Evolutionary conservation across 2,888 invertebrate genomes (phyloP), one percentile per base, ranked within the genome.

Genomic region (Cheilosia scutellata): DNA sequence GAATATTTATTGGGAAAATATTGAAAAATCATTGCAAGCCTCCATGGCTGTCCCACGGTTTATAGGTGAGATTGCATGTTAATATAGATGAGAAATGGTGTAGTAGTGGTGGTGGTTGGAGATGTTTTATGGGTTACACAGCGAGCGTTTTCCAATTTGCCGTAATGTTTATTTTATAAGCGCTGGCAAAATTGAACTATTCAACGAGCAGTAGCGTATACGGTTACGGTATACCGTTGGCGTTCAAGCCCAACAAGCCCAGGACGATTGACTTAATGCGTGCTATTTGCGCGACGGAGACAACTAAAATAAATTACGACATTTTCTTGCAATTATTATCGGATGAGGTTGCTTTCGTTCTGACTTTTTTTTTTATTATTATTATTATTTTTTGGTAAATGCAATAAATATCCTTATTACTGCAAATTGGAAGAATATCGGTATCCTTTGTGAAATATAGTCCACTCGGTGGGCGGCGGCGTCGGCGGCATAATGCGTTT

Each of bases 1-100:
- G 88, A 84, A 88, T 88, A 88, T 88, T 88, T 88, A 88, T 88
- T 87, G 88, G 79, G 66, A 72, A 88, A 88, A 88, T 88, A 88
- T 88, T 88, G 88, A 88, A 88, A 87, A 88, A 87, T 88, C 88
- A 88, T 88, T 87, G 88, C 68, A 57, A 63, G 72, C 42, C 9
- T n/a, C 53, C n/a, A 42, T 25, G 51, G 40, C 13, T 33, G 5
- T 9, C 42, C 27, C 40, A 16, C 25, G 33, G 47, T 70, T 76
- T 83, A 74, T 75, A 79, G 84, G 80, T 80, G 84, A 60, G 80
- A 84, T 84, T 84, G 76, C 72, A 86, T 77, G 76, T 82, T 82
- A 86, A 86, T 77, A 77, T 71, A 58, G 55, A 51, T 47, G 16
- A 77, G 76, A 58, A 49, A 37, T 47, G 16, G 47, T 47, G 5